A percentile compares a stretch with the other conserved stretches of the same genome.
Conservation (phyloP, 2,797 vertebrate genomes). For the Anguilla obscura region DNA sequence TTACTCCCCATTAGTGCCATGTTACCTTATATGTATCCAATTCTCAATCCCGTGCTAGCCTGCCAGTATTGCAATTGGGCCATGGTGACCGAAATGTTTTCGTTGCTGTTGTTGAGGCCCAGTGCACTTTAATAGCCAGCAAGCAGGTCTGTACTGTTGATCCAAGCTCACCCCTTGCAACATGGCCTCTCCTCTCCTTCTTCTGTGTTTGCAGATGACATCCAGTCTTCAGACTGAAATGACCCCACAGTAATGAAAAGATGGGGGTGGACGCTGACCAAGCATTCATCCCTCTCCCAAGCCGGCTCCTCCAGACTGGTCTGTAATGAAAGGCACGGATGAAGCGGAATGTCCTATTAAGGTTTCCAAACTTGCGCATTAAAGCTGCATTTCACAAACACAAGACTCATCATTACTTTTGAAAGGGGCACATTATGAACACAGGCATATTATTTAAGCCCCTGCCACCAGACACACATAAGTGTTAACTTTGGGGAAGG, state of each 20-base stretch:
- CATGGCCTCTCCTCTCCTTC: not conserved
- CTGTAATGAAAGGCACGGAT: constrained; percentile 23
- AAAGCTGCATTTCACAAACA: constrained; percentile 28
- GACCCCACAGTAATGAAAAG: not conserved
- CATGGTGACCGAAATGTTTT: not conserved
- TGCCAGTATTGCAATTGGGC: not conserved
- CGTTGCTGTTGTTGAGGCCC: not conserved
- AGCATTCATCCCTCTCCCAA: constrained; percentile 14
- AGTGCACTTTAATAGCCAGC: not conserved
- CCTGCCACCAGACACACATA: constrained; percentile 36
- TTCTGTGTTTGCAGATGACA: not conserved
- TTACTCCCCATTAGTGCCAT: not conserved
- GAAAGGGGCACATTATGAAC: constrained; percentile 21
- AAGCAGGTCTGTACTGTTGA: not conserved
- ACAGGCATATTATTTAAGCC: constrained; percentile 21
- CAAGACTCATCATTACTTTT: constrained; percentile 30
- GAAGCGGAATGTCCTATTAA: constrained; percentile 24
- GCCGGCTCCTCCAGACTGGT: not conserved
- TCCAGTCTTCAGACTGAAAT: not conserved
- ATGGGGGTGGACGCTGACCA: not conserved
- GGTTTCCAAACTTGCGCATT: constrained; percentile 29
- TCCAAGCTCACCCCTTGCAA: not conserved
- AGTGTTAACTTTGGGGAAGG: constrained; percentile 37
- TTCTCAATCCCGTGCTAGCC: not conserved
- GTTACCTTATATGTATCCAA: not conserved